Evolutionary conservation across 2,113 vertebrate genomes (phyloP).

Genomic region (Sylvia atricapilla): DNA sequence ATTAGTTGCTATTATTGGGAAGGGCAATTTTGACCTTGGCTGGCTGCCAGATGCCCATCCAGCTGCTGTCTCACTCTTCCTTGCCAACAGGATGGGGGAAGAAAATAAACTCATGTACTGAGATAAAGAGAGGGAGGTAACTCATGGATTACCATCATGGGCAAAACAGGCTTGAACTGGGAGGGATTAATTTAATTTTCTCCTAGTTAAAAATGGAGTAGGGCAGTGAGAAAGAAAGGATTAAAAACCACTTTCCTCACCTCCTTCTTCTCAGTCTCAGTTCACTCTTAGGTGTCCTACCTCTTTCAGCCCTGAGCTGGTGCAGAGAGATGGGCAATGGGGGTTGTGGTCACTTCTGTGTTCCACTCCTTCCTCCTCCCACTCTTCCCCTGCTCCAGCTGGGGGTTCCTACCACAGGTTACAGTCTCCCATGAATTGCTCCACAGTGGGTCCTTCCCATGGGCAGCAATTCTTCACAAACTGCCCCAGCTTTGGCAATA

Average conservation of each 20-base stretch:
- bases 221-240: neutral
- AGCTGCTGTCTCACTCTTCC: fast-evolving
- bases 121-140: neutral
- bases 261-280: neutral
- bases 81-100: fast-evolving
- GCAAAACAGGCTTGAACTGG: neutral
- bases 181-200: neutral
- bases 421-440: neutral
- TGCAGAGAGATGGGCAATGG: neutral
- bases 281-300: neutral
- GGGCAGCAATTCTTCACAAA: neutral
- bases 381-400: fast-evolving
- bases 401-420: neutral
- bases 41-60: neutral
- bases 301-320: fast-evolving
- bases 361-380: neutral
- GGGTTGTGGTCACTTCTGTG: neutral
- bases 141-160: neutral
- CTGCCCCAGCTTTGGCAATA: neutral
- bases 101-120: neutral
- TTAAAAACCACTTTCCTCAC: neutral
- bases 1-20: neutral
- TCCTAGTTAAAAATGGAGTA: neutral
- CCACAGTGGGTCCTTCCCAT: neutral
- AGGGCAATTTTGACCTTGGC: neutral